A percentile compares a stretch with the other conserved stretches of the same genome.
These are phyloP conservation scores for Poecilobothrus nobilitatus DNA, from an alignment of 2,888 invertebrate genomes.

Conservation along the genomic window DNA sequence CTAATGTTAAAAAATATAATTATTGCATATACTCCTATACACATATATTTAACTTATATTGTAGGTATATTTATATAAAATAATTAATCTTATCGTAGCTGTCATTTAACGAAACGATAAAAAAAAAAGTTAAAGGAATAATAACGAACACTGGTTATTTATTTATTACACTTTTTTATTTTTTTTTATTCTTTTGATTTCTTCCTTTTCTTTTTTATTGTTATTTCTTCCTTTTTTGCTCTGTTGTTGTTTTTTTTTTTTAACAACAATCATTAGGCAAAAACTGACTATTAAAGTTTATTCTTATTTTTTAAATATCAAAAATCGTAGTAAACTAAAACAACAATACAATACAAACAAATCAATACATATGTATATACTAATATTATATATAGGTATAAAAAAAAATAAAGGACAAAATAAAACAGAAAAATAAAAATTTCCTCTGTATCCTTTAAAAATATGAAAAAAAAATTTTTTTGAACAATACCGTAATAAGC, in stretches of 20 bases:
- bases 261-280: background rate
- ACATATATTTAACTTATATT: no score
- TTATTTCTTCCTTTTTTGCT: background rate
- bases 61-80: background rate
- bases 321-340: background rate
- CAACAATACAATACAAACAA: background rate
- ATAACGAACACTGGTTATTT: constrained; percentile 4
- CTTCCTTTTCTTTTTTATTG: background rate
- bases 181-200: background rate
- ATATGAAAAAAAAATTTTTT: background rate
- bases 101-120: constrained; percentile 4
- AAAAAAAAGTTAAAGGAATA: background rate
- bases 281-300: background rate
- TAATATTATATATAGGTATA: no score
- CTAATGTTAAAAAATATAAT: no score
- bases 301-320: background rate
- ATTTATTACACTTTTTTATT: background rate
- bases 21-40: no score
- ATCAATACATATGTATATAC: no score
- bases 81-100: constrained; percentile 1
- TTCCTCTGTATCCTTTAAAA: background rate
- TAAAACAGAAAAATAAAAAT: background rate
- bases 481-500: background rate
- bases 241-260: background rate
- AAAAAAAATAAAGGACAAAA: no score